Percentiles rank a stretch among this genome's conserved stretches.
These are phyloP conservation scores for Listrodromus nycthemerus DNA, from an alignment of 2,888 invertebrate species.

Conservation along the genomic window DNA sequence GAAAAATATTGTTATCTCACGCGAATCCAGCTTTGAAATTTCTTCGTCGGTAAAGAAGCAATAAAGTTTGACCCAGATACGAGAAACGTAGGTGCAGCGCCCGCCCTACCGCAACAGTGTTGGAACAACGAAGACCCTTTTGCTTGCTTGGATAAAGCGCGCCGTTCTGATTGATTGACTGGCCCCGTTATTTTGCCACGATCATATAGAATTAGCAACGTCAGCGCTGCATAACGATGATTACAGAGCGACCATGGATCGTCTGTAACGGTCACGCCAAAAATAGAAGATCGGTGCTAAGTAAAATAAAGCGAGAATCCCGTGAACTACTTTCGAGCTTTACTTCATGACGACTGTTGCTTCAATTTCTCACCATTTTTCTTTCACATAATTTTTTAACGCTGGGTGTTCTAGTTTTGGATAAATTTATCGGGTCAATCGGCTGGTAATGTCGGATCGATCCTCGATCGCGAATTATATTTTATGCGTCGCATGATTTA, in stretches of 20 bases:
- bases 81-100: constrained; percentile 38
- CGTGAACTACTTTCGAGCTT: not conserved
- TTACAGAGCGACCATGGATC: not conserved
- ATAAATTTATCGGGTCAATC: no score
- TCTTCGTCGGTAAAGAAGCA: constrained; percentile 17
- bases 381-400: not conserved
- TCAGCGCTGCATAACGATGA: constrained; percentile 14
- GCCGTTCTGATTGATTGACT: constrained; percentile 36
- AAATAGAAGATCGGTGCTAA: not conserved
- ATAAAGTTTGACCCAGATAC: constrained; percentile 59
- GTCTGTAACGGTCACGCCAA: not conserved
- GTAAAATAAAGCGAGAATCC: not conserved
- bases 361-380: not conserved
- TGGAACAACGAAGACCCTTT: constrained; percentile 34
- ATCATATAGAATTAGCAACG: constrained; percentile 2
- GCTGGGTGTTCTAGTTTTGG: no score
- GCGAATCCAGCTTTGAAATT: constrained; percentile 1
- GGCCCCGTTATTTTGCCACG: not conserved
- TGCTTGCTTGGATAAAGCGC: constrained; percentile 12
- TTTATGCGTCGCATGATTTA: no score
- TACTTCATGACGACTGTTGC: not conserved
- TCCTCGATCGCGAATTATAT: no score
- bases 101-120: constrained; percentile 22
- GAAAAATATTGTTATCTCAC: not conserved
- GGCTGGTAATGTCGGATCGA: no score